Evolutionary conservation across 2,797 vertebrate species (phyloP).

Genomic region (Anguilla anguilla): DNA sequence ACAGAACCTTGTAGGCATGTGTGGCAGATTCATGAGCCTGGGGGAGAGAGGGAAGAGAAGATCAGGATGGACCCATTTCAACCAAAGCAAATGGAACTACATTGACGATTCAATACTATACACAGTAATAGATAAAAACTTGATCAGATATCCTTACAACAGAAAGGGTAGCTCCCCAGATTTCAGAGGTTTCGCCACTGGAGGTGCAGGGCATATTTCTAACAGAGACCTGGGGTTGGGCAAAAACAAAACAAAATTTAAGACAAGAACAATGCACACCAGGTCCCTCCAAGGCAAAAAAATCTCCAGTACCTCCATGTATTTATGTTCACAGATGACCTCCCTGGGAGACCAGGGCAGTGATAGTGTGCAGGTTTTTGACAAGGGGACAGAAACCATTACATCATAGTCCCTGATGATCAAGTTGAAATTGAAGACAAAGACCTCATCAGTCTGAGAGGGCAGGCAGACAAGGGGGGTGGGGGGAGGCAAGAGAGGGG

Average conservation of each 20-base stretch:
- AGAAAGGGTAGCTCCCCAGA: conserved; percentile 30
- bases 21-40: conserved; percentile 44
- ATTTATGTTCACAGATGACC: conserved; percentile 76
- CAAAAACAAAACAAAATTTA: not conserved
- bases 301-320: conserved; percentile 71
- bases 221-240: conserved; percentile 58
- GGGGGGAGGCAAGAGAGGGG: too few relatives aligned
- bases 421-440: conserved; percentile 67
- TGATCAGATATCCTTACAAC: conserved; percentile 13
- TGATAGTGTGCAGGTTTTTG: conserved; percentile 63
- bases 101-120: too few relatives aligned
- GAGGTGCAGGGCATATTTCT: conserved; percentile 46
- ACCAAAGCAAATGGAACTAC: conserved; percentile 10
- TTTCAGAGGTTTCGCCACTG: conserved; percentile 5
- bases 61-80: not conserved
- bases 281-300: not conserved
- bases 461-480: not conserved
- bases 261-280: not conserved
- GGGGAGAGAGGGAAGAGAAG: not conserved
- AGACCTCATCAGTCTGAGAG: conserved; percentile 62
- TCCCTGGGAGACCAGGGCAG: conserved; percentile 70
- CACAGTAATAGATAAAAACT: conserved; percentile 23
- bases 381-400: conserved; percentile 53
- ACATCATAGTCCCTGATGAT: conserved; percentile 47
- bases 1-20: conserved; percentile 72